Percentiles rank a stretch among this genome's conserved stretches.
phyloP scores from a whole-genome alignment of 2,888 invertebrate species.

The Calliopum simillimum region DNA sequence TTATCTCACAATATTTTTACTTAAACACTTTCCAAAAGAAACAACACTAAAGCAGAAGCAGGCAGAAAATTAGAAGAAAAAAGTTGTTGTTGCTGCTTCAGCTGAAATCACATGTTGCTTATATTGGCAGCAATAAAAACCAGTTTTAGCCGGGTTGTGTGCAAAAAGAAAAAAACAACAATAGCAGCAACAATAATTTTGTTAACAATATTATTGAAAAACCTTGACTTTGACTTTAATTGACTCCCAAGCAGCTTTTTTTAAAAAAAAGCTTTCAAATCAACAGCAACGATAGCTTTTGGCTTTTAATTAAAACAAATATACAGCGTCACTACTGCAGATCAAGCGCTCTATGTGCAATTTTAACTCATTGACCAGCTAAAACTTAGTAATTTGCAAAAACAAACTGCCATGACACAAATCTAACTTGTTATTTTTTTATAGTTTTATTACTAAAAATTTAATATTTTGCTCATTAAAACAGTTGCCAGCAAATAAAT shows the following conservation, averaged over 20 bases:
- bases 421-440: too few relatives aligned
- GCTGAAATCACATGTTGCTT: neutral
- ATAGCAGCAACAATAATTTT: constrained; percentile 23
- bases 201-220: constrained; percentile 51
- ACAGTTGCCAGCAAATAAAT: too few relatives aligned
- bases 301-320: constrained; percentile 36
- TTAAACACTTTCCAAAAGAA: too few relatives aligned
- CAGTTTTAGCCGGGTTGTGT: constrained; percentile 1
- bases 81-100: constrained; percentile 9
- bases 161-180: constrained; percentile 40
- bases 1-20: too few relatives aligned
- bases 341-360: neutral
- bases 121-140: too few relatives aligned
- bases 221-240: constrained; percentile 69
- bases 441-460: too few relatives aligned
- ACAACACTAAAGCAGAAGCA: too few relatives aligned
- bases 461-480: too few relatives aligned
- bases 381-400: too few relatives aligned
- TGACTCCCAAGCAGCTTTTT: constrained; percentile 58
- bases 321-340: neutral
- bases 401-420: constrained; percentile 14
- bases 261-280: too few relatives aligned
- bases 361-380: neutral
- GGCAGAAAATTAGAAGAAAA: neutral
- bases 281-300: constrained; percentile 27